Conservation (phyloP, 1,140 invertebrate genomes). For the Heliconius congener region DNA sequence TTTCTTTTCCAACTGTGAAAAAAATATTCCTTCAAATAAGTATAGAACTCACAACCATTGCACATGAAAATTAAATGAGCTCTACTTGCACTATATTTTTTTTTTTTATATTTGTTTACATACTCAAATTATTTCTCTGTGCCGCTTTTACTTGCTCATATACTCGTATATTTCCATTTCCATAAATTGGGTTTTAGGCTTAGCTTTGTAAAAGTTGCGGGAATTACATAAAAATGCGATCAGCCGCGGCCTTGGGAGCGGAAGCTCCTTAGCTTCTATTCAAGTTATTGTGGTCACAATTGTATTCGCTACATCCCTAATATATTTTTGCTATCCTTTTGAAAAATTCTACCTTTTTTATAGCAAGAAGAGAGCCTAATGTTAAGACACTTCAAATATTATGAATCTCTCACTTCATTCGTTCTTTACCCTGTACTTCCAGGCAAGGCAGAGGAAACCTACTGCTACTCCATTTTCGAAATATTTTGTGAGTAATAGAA, state of each 20-base stretch:
- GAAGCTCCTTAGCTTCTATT: background rate
- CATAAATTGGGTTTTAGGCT: slow-evolving; percentile 6
- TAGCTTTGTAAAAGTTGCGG: slow-evolving; percentile 1
- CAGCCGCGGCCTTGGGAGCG: background rate
- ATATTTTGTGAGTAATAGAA: too few relatives aligned
- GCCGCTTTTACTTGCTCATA: background rate
- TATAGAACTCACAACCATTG: too few relatives aligned
- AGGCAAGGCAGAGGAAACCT: too few relatives aligned
- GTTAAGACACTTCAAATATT: background rate
- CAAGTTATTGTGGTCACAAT: slow-evolving; percentile 8
- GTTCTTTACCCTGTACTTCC: too few relatives aligned
- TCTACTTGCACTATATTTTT: background rate
- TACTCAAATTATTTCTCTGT: background rate
- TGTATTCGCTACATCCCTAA: background rate
- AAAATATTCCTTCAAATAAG: too few relatives aligned
- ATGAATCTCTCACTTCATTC: too few relatives aligned
- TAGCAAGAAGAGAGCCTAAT: background rate
- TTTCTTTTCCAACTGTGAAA: too few relatives aligned
- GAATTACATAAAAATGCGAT: background rate
- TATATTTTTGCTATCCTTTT: background rate
- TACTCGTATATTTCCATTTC: background rate
- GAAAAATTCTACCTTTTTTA: background rate
- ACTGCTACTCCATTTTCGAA: too few relatives aligned
- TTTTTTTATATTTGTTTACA: background rate
- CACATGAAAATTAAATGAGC: too few relatives aligned